Evolutionary conservation across 2,113 vertebrate genomes (phyloP).

Genomic region (Dipodomys stephensi): DNA sequence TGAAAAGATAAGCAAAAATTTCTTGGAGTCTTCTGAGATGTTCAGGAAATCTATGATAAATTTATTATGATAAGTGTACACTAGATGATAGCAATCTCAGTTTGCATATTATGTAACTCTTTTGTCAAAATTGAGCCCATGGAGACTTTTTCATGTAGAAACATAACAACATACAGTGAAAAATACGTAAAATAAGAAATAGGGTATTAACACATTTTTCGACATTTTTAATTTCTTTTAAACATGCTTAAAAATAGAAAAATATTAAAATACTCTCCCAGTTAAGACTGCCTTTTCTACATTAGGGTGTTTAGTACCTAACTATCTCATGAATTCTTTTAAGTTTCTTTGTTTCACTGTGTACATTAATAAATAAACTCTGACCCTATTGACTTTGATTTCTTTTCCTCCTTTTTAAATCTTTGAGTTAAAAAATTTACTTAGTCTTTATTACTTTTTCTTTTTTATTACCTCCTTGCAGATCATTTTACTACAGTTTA

Average conservation of each 20-base stretch:
- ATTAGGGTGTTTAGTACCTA: background rate
- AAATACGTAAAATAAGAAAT: background rate
- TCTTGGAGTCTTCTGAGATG: background rate
- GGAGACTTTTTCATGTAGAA: background rate
- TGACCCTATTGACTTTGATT: background rate
- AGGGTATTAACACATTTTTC: background rate
- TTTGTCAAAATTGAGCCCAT: background rate
- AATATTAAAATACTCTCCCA: background rate
- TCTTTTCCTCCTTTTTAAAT: background rate
- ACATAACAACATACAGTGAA: background rate
- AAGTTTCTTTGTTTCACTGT: background rate
- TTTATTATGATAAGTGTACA: background rate
- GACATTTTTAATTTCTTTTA: slow-evolving; percentile 39
- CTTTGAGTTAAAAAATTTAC: background rate
- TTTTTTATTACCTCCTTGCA: background rate
- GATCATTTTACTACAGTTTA: background rate
- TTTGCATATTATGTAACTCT: background rate
- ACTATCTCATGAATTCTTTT: background rate
- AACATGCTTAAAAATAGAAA: background rate
- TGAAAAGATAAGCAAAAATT: background rate
- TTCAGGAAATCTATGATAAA: background rate
- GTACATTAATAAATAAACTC: background rate
- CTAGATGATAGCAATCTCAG: background rate
- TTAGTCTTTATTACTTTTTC: slow-evolving; percentile 15
- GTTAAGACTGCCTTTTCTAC: background rate